These are phyloP conservation scores for Falco novaeseelandiae DNA, from an alignment of 2,797 vertebrate genomes.

Conservation along the genomic window DNA sequence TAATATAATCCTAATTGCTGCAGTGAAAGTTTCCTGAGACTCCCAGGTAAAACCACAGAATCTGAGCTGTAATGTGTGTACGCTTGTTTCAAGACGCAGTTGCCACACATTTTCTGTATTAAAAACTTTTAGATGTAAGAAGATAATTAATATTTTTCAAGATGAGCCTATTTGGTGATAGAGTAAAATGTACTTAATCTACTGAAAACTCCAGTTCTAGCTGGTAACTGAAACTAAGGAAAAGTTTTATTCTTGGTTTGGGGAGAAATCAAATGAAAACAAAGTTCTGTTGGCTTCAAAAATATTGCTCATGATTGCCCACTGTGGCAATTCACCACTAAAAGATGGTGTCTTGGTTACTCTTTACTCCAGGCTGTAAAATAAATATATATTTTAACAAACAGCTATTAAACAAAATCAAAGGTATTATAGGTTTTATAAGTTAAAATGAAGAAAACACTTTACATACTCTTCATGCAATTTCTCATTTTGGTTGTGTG, in stretches of 20 bases:
- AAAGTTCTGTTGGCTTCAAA: not conserved
- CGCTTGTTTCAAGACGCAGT: not conserved
- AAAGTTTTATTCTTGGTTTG: not conserved
- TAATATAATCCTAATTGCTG: not conserved
- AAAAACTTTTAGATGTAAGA: not conserved
- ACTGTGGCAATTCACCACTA: not conserved
- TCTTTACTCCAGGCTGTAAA: not conserved
- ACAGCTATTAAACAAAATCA: not conserved
- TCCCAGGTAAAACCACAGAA: not conserved
- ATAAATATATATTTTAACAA: not conserved
- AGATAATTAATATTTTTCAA: not conserved
- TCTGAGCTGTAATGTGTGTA: not conserved
- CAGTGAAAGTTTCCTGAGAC: not conserved
- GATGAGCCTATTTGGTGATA: not conserved
- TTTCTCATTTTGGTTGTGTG: not conserved
- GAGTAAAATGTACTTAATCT: not conserved
- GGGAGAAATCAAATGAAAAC: not conserved
- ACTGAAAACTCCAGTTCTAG: not conserved
- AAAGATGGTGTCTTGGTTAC: not conserved
- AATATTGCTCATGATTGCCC: not conserved
- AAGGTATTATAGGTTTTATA: not conserved
- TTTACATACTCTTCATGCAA: not conserved
- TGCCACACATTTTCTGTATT: not conserved
- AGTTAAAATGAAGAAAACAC: not conserved
- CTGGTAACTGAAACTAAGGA: not conserved